phyloP scores from a whole-genome alignment of 2,797 vertebrate genomes.

The Pangasius larnaudii region DNA sequence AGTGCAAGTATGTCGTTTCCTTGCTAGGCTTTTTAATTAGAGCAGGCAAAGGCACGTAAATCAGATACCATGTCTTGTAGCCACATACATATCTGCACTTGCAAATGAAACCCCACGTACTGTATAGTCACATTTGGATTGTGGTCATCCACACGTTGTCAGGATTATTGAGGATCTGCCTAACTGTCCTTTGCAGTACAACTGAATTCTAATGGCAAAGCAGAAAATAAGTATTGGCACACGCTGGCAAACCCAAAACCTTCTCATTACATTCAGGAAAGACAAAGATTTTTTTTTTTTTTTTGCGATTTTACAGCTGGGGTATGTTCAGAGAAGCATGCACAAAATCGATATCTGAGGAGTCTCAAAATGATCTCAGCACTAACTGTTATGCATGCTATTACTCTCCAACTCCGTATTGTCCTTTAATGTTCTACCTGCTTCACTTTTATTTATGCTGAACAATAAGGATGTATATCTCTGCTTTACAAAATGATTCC shows the following conservation, averaged over 20 bases:
- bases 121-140: background rate
- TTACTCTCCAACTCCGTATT: background rate
- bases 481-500: constrained; percentile 25
- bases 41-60: background rate
- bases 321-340: constrained; percentile 40
- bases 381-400: constrained; percentile 38
- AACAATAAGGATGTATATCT: constrained; percentile 35
- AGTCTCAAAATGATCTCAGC: constrained; percentile 30
- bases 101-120: background rate
- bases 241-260: background rate
- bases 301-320: background rate
- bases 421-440: constrained; percentile 40
- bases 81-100: background rate
- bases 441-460: constrained; percentile 39
- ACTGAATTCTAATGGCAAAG: background rate
- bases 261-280: background rate
- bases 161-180: background rate
- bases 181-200: background rate
- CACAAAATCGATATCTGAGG: constrained; percentile 10
- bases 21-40: background rate
- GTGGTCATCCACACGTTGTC: too few species aligned
- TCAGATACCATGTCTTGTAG: background rate
- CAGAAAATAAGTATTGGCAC: background rate
- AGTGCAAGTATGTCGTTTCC: constrained; percentile 22
- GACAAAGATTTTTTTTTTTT: background rate